Evolutionary conservation across 2,888 invertebrate genomes (phyloP), one percentile per base, ranked within the genome.

Genomic region (Dexiosoma caninum): DNA sequence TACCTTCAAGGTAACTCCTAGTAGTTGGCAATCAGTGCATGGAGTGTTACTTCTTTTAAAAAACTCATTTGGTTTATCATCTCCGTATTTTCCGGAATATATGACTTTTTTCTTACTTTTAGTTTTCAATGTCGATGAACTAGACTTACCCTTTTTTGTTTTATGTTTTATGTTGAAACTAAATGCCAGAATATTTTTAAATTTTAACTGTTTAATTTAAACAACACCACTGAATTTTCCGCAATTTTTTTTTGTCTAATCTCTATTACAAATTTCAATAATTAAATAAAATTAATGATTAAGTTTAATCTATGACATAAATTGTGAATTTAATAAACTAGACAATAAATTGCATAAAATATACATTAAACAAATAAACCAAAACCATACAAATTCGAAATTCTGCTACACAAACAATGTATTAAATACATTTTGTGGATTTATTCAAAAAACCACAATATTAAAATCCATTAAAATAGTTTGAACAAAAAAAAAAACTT

Each of bases 281-380:
- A 72, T 72, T 72, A 51, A 59, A 75, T 51, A 46, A 67, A 59
- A 75, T 75, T 67, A 75, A 67, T 67, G 74, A 74, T 66, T 37
- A 55, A 66, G 19, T 74, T 66, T 74, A 74, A 74, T 66, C 64
- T 64, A 57, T 64, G 42, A 59, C 59, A 75, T 42, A 59, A 75
- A 75, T 67, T 75, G 8, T 12, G 27, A 59, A 75, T 51, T 51
- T 75, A 75, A 59, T 67, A 67, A 32, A 75, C 67, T 57, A 9
- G 16, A 59, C 40, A 66, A 67, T 51, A 59, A 67, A 75, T 59
- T 67, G 35, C 14, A 67, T 49, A 51, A 53, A 37, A 67, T 57
- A 51, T 19, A 46, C 51, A 37, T 42, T 67, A 42, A 51, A 75
- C 59, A 75, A 60, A 75, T 42, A 57, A 16, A 30, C 19, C 12